Base-by-base conservation (phyloP, 2,888 invertebrate genomes). In the Amphipyra tragopoginis region DNA sequence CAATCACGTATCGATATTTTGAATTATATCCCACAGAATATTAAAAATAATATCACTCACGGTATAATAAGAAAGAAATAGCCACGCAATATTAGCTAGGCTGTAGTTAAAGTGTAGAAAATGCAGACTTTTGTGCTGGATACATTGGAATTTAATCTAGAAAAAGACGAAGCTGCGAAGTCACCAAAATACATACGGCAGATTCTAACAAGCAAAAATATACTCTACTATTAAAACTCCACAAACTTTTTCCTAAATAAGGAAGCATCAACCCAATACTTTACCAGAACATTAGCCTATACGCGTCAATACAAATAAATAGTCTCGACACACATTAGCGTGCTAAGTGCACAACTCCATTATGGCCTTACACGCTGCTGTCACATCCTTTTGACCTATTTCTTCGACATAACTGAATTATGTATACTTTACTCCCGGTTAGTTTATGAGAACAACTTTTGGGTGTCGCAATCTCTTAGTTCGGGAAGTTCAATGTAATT, bases 321-420 rank as follows among this genome's bases (percentile, higher is more conserved):
- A 66, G 65, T 76, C 55, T 69, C 38, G 40, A 10, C 66, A 59
- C 63, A 62, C 79, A 77, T 79, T 76, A 72, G 59, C 49, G 53
- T 10, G 44, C 54, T 65, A 73, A 79, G 77, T 79, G 77, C 79
- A 77, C 63, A 76, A 72, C 67, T 62, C 60, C 72, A 77, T 79
- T 79, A 72, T 52, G 50, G 33, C 50, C 53, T 72, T 53, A 67
- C 53, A 55, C 54, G 36, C 51, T 54, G 33, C 45, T 75, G 79
- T 67, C 73, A 65, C 54, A 70, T 77, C 66, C 61, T 64, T 73
- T 65, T 76, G 66, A 79, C 73, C 77, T 77, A 67, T 76, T 69
- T 77, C 70, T 79, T 66, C 44, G 60, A 51, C 52, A 56, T 81
- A 77, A 81, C 71, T 71, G 67, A 76, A 76, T 82, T 79, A 79